Conservation (phyloP, 2,113 vertebrate genomes). For the Eptesicus fuscus region DNA sequence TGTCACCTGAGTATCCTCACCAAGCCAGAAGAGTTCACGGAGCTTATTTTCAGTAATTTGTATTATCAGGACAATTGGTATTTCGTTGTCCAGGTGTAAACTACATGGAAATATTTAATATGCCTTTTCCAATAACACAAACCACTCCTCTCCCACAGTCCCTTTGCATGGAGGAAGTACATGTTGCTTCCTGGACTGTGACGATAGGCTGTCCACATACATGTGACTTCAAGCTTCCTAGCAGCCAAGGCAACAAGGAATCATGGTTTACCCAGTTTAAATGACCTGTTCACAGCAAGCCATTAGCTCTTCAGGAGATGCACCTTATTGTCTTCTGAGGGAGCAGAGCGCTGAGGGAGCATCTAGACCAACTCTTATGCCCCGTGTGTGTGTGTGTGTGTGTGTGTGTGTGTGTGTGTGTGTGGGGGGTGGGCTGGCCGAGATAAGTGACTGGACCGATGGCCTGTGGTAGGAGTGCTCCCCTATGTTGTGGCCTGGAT, state of each 20-base stretch:
- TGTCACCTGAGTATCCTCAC: background rate
- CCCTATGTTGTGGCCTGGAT: background rate
- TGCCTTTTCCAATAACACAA: background rate
- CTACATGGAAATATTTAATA: background rate
- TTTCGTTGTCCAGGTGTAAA: background rate
- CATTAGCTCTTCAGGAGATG: background rate
- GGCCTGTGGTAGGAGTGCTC: no score
- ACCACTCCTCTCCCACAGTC: background rate
- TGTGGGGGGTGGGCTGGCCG: rapidly evolving
- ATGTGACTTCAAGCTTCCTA: background rate
- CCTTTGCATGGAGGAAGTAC: background rate
- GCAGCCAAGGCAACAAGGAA: conserved; percentile 8
- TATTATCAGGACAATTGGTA: background rate
- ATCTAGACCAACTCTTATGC: background rate
- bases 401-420: background rate
- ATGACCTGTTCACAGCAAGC: background rate
- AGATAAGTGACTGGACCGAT: background rate
- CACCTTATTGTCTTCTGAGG: background rate
- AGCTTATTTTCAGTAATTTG: background rate
- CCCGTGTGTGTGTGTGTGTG: background rate
- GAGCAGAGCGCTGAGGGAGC: background rate
- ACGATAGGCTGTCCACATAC: background rate
- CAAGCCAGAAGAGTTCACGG: background rate
- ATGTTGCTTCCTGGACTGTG: background rate
- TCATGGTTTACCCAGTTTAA: background rate